Conservation (phyloP, 64 coral and sea anemone genomes). For the Actinia equina region DNA sequence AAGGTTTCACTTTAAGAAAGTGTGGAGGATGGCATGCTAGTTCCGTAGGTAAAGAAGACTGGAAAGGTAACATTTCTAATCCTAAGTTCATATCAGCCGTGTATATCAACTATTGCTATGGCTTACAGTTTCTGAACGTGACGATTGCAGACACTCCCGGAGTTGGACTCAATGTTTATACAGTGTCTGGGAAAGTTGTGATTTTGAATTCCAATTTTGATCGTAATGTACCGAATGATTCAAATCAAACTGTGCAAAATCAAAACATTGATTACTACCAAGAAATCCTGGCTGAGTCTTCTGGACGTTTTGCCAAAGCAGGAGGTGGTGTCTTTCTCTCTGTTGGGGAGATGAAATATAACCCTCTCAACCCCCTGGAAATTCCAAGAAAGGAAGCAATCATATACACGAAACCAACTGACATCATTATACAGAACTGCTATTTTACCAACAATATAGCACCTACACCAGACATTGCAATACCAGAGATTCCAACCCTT, state of each 20-base stretch:
- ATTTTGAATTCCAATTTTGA: constrained; percentile 50
- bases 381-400: background rate
- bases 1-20: constrained; percentile 51
- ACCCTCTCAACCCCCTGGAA: background rate
- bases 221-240: constrained; percentile 21
- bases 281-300: background rate
- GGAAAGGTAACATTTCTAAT: constrained; percentile 6
- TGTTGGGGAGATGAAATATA: background rate
- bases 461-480: constrained; percentile 37
- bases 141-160: constrained; percentile 49
- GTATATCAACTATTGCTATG: constrained; percentile 71
- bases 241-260: background rate
- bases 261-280: background rate
- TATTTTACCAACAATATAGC: constrained; percentile 54
- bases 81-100: constrained; percentile 51
- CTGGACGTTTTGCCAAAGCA: constrained; percentile 5
- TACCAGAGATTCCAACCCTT: constrained; percentile 44
- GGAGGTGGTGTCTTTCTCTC: constrained; percentile 5
- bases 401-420: background rate
- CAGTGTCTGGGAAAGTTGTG: constrained; percentile 28
- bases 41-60: constrained; percentile 36
- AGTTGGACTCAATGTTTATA: constrained; percentile 55
- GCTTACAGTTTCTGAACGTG: constrained; percentile 36
- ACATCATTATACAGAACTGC: constrained; percentile 23
- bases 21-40: constrained; percentile 59